These are phyloP conservation scores for Pseudanteris insignis DNA, from an alignment of 2,888 invertebrate genomes.

Conservation along the genomic window DNA sequence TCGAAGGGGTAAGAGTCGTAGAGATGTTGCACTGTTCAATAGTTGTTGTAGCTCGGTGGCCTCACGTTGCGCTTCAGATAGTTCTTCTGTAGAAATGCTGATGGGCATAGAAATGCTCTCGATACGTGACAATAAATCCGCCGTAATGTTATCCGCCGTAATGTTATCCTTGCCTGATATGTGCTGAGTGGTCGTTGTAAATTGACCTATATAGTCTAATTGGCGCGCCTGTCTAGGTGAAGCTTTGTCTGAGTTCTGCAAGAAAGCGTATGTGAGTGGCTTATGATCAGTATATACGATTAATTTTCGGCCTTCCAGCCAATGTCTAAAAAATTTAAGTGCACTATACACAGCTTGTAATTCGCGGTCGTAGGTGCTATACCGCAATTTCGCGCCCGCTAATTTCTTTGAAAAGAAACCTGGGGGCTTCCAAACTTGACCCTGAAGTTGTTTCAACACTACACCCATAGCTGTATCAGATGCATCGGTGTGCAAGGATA, in stretches of 20 bases:
- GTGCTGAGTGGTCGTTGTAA: not conserved
- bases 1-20: not conserved
- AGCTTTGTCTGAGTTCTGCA: conserved; percentile 1
- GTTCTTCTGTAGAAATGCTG: not conserved
- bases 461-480: conserved; percentile 3
- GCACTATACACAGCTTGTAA: not conserved
- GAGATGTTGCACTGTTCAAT: not conserved
- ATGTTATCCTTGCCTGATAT: not conserved
- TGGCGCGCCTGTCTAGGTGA: not conserved
- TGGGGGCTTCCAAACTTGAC: too few relatives aligned
- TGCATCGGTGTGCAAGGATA: not conserved
- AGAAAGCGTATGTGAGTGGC: not conserved
- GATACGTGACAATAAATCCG: conserved; percentile 1
- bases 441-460: too few relatives aligned
- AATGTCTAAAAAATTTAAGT: not conserved
- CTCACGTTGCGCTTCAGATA: not conserved
- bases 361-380: conserved; percentile 2
- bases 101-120: not conserved
- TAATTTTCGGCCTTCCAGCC: not conserved
- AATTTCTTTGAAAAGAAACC: conserved; percentile 4
- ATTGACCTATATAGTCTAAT: conserved; percentile 1
- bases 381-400: not conserved
- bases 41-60: not conserved
- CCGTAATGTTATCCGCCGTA: not conserved
- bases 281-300: conserved; percentile 3